Evolutionary conservation across 2,888 invertebrate species (phyloP), one percentile per base, ranked within the genome.

Genomic region (Oligia strigilis): DNA sequence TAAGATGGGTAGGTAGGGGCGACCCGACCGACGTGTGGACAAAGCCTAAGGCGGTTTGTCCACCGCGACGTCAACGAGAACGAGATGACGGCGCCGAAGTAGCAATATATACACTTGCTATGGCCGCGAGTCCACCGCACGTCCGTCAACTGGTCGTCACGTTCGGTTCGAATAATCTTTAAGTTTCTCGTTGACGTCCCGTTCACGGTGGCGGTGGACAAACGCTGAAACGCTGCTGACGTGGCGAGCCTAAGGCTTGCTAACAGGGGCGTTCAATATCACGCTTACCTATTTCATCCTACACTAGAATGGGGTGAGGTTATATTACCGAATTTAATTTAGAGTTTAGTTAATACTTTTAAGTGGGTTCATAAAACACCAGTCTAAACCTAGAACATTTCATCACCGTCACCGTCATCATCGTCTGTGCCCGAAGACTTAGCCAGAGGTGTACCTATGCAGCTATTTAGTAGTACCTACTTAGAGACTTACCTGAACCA

Each of bases 201-300:
- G n/a, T 29, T 60, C n/a, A 13, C 13, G 13, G 60, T 13, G 13
- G n/a, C n/a, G n/a, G 60, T 60, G 60, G 13, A 60, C n/a, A 60
- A 60, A 60, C 60, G 60, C 60, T 64, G 80, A 60, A 60, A 60
- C 60, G 60, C 55, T 64, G 84, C 76, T 80, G 72, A 83, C 79
- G 72, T 49, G 71, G 83, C 70, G 52, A 43, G 67, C 78, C 78
- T 29, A 58, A 72, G 62, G 71, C 62, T 65, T 64, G 52, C 43
- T 65, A 58, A 71, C n/a, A 69, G 23, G 19, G 43, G 11, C 69
- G 46, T 79, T 80, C 14, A 74, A 74, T 75, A 76, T 64, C 49
- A 49, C 36, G 52, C n/a, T 73, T 75, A 29, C 29, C 29, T 29
- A 80, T 70, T 65, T 65, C 62, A 52, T 55, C 23, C 2, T 55